Evolutionary conservation across 92 coral and sea anemone genomes (phyloP).

Genomic region (Virgularia gustaviana): DNA sequence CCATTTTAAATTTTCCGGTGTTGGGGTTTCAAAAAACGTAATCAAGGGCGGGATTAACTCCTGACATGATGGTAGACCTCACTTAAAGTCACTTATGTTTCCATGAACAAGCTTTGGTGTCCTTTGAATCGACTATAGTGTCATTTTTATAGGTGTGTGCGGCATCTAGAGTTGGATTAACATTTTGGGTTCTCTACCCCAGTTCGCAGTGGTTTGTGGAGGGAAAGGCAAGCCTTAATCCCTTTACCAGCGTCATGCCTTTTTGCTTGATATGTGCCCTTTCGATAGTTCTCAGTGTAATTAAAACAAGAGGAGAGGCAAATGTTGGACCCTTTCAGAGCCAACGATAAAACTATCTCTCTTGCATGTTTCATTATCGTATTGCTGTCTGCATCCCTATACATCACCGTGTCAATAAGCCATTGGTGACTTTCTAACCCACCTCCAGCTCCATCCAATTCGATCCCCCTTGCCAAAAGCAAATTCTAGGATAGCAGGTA

Average conservation of each 20-base stretch:
- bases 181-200: constrained; percentile 25
- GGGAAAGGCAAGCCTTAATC: not conserved
- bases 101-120: constrained; percentile 50
- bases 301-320: constrained; percentile 48
- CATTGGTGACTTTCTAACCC: constrained; percentile 56
- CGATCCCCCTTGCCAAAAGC: constrained; percentile 43
- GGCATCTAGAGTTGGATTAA: no score
- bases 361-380: constrained; percentile 44
- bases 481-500: constrained; percentile 27
- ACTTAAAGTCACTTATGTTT: constrained; percentile 25
- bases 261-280: constrained; percentile 48
- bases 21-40: constrained; percentile 51
- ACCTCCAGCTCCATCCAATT: constrained; percentile 30
- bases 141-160: no score
- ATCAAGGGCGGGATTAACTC: constrained; percentile 44
- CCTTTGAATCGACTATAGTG: no score
- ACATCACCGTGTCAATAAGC: constrained; percentile 30
- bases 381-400: constrained; percentile 21
- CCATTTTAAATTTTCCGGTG: constrained; percentile 61
- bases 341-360: constrained; percentile 51
- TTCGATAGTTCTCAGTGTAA: constrained; percentile 54
- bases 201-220: constrained; percentile 52
- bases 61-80: constrained; percentile 22
- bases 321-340: no score
- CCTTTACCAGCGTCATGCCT: constrained; percentile 46